Base-by-base conservation (phyloP, 2,888 invertebrate genomes). In the Phyllotreta striolata region DNA sequence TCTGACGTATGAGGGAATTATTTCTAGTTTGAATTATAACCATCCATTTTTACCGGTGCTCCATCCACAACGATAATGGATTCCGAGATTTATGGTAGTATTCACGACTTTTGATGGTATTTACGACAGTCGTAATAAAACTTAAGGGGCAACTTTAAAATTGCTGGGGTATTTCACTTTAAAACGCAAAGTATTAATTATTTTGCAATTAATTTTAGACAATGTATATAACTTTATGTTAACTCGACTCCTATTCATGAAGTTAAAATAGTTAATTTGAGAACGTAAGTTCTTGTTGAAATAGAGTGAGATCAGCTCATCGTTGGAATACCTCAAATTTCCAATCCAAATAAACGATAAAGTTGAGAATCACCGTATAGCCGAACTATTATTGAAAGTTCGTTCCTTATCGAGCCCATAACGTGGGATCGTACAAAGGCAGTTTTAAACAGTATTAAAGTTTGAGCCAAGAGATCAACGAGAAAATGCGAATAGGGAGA, bases 371-470 rank as follows among this genome's bases (percentile, higher is more conserved):
- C 38, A 46, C 55, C 52, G 38, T 55, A 39, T 24, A 24, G 51
- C 47, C 41, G 67, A 72, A 72, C 73, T 74, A 73, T 72, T 73
- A 74, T 72, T 68, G 68, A 67, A 74, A 74, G 70, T 73, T 73
- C 56, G 70, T 66, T 66, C 64, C 66, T 73, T 73, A 73, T 71
- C 71, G 69, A 71, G 13, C 66, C 69, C 64, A 66, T 62, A 63
- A 70, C 64, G 64, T 58, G 34, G 60, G 62, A 65, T 66, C 64
- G 69, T 71, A 73, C 70, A 72, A 75, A 74, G 73, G 73, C 73
- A 71, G 72, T 74, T 74, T 74, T 72, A 75, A 75, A 74, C 70
- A 69, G 71, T 67, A 72, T 72, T 73, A 72, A 72, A 76, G 71
- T 76, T 76, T 67, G 72, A 68, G 55, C 55, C 71, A 72, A 72